phyloP scores from a whole-genome alignment of 1,140 invertebrate species.

The Apis florea region DNA sequence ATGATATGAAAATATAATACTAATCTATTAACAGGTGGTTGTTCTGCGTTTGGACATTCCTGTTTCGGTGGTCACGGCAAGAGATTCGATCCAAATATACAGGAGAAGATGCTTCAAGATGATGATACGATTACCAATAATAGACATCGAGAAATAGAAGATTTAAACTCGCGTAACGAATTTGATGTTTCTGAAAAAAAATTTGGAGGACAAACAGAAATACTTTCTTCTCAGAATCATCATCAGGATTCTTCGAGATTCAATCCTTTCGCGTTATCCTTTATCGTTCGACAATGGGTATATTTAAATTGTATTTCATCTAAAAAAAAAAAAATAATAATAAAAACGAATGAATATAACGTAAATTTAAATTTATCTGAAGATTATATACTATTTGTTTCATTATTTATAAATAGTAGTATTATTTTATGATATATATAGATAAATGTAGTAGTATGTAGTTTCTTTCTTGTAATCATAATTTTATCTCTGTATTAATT shows the following conservation, averaged over 20 bases:
- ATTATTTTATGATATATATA: too few species aligned
- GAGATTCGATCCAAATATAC: constrained; percentile 78
- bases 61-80: constrained; percentile 86
- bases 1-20: neutral
- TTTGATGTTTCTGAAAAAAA: constrained; percentile 67
- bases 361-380: too few species aligned
- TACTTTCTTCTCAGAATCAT: constrained; percentile 65
- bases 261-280: constrained; percentile 75
- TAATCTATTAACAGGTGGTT: constrained; percentile 79
- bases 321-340: neutral
- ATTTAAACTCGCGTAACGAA: constrained; percentile 30
- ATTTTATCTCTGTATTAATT: too few species aligned
- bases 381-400: too few species aligned
- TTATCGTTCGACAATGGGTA: constrained; percentile 75
- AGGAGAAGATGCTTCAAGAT: constrained; percentile 28
- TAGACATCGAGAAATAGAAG: constrained; percentile 54
- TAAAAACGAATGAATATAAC: neutral
- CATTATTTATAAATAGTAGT: too few species aligned
- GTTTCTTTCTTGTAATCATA: too few species aligned
- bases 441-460: too few species aligned
- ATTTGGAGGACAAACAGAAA: constrained; percentile 71
- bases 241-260: constrained; percentile 72
- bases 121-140: constrained; percentile 59
- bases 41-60: constrained; percentile 84
- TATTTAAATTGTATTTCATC: neutral